These are phyloP conservation scores for Cottoperca gobio DNA, from an alignment of 2,797 vertebrate genomes.

Conservation along the genomic window DNA sequence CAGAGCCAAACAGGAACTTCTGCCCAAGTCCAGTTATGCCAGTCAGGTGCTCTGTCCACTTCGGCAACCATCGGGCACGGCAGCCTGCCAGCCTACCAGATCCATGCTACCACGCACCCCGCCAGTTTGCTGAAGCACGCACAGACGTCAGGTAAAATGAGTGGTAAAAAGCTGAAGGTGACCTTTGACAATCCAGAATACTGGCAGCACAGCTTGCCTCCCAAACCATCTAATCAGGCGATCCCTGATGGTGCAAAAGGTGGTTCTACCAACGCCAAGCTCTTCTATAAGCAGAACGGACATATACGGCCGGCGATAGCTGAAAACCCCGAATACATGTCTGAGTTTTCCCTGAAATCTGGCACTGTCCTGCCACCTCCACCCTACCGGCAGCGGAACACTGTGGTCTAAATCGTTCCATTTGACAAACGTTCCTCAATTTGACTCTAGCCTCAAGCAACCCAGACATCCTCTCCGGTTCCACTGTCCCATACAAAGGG, in stretches of 20 bases:
- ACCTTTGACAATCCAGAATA: constrained; percentile 99
- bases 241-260: constrained; percentile 88
- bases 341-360: constrained; percentile 94
- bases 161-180: constrained; percentile 92
- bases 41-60: constrained; percentile 76
- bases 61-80: constrained; percentile 66
- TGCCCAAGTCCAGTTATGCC: constrained; percentile 62
- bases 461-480: constrained; percentile 63
- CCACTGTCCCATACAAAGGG: constrained; percentile 52
- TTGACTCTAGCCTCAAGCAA: constrained; percentile 54
- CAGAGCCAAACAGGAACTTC: constrained; percentile 73
- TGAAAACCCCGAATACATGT: constrained; percentile 96
- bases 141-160: constrained; percentile 74
- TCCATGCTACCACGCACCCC: constrained; percentile 64
- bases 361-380: constrained; percentile 94
- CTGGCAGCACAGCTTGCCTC: constrained; percentile 97
- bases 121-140: constrained; percentile 80
- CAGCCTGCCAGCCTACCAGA: constrained; percentile 78
- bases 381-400: constrained; percentile 98
- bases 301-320: constrained; percentile 92
- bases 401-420: constrained; percentile 90
- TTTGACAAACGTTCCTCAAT: constrained; percentile 50
- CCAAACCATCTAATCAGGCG: constrained; percentile 87
- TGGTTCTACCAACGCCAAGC: constrained; percentile 90
- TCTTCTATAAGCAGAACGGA: constrained; percentile 97